Conservation (phyloP, 2,797 vertebrate genomes). For the Onychomys leucogaster region DNA sequence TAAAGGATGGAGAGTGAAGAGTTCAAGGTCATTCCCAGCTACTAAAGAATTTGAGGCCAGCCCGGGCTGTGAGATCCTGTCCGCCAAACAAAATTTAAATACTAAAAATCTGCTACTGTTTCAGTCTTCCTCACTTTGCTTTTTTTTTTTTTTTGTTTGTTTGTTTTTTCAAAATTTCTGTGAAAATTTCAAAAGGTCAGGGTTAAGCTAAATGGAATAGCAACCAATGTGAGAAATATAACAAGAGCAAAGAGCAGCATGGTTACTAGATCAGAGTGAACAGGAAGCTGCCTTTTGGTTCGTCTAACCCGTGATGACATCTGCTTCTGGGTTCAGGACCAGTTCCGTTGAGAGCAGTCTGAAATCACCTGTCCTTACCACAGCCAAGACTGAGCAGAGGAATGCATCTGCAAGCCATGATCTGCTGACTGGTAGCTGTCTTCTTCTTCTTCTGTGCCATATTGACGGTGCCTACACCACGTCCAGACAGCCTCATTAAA, state of each 20-base stretch:
- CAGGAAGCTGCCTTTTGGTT: conserved; percentile 42
- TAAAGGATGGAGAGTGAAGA: background rate
- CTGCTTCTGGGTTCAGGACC: background rate
- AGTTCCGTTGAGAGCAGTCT: background rate
- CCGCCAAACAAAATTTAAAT: background rate
- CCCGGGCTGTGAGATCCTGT: background rate
- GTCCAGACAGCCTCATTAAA: conserved; percentile 32
- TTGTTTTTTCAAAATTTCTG: background rate
- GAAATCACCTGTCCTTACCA: background rate
- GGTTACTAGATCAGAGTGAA: conserved; percentile 21
- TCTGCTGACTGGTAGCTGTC: background rate
- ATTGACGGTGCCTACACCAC: background rate
- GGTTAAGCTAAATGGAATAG: background rate
- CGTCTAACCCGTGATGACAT: background rate
- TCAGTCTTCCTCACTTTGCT: background rate
- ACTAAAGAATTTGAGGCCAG: background rate
- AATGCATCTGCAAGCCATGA: background rate
- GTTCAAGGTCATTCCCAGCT: background rate
- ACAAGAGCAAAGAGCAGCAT: background rate
- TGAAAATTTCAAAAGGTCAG: conserved; percentile 27
- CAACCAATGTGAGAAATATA: background rate
- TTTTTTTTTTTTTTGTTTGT: background rate
- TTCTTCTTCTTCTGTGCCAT: background rate
- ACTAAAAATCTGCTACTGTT: background rate
- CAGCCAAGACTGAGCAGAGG: background rate